Base-by-base conservation (phyloP, 37 sponge, comb jelly and placozoan species). In the Chondrilla cf. caribensis region DNA sequence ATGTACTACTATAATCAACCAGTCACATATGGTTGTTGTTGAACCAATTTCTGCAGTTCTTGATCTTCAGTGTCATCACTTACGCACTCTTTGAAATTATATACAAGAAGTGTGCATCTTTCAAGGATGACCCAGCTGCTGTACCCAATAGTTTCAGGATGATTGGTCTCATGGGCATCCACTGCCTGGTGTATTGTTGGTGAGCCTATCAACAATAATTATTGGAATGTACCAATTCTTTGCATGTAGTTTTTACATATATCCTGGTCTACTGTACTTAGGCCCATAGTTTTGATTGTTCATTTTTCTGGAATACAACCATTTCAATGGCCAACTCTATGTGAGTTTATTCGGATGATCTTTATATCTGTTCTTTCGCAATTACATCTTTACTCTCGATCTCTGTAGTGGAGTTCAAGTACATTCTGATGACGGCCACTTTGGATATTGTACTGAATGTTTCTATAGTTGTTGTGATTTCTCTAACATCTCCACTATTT, bases 401-500 rank as follows among this genome's bases (percentile, higher is more conserved):
- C 75, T 9, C 41, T 29, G 8, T 43, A 59, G 70, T 58, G 17
- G 54, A 38, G 0, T 58, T 92, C 11, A 33, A 58, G 17, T 59
- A 79, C 54, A 47, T 92, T 60, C 25, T 81, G 31, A 18, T 78
- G 19, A 85, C 75, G 60, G 77, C 81, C 17, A 24, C 51, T 14
- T 65, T 88, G 72, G 93, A 92, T 55, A 36, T 82, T 3, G 38
- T 83, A 0, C 83, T 85, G 70, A 92, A 92, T 73, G 75, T 38
- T 42, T 5, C 39, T 26, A 43, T 88, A 1, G 41, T 88, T 4
- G 43, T 92, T 38, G 77, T 80, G 71, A 75, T 92, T 54, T 67
- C 89, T 55, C 58, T 92, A 4, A 81, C 87, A 4, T 92, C 93
- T 24, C 89, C 93, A 14, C 89, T 88, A 17, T 92, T 89, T 88